A percentile compares a stretch with the other conserved stretches of the same genome.
Evolutionary conservation across 2,888 invertebrate genomes (phyloP).

Genomic region (Galerucella pusilla): DNA sequence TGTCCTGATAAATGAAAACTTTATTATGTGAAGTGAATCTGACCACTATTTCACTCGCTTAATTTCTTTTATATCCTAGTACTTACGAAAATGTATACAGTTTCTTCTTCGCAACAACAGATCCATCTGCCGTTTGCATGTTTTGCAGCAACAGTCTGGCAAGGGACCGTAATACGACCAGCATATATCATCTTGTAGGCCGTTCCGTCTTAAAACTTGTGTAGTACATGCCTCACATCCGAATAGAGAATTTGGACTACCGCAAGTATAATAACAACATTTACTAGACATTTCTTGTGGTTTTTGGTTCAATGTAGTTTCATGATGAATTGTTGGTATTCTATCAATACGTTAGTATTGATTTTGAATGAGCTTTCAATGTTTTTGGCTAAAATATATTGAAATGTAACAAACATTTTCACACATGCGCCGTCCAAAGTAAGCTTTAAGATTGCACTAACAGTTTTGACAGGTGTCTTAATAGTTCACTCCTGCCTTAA

Average conservation of each 20-base stretch:
- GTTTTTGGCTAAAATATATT: neutral
- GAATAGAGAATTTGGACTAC: neutral
- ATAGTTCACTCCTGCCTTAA: too few species aligned
- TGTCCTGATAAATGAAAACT: too few species aligned
- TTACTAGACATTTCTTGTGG: neutral
- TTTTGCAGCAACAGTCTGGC: slow-evolving; percentile 10
- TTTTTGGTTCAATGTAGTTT: neutral
- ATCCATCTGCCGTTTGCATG: slow-evolving; percentile 5
- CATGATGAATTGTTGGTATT: slow-evolving; percentile 1
- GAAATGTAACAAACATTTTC: neutral
- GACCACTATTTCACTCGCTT: neutral
- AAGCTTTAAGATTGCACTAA: too few species aligned
- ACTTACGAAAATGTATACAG: slow-evolving; percentile 1
- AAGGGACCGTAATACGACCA: slow-evolving; percentile 11
- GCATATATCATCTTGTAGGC: slow-evolving; percentile 4
- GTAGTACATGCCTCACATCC: neutral
- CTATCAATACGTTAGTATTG: neutral
- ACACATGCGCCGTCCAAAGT: neutral
- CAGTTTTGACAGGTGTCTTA: too few species aligned
- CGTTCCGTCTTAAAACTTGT: slow-evolving; percentile 10
- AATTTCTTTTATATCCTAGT: too few species aligned
- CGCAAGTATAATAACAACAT: neutral
- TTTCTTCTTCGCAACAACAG: neutral
- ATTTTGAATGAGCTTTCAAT: neutral
- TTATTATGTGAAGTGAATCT: too few species aligned